A percentile compares a stretch with the other conserved stretches of the same genome.
phyloP scores from a whole-genome alignment of 2,113 vertebrate species.

The Maccullochella peelii region DNA sequence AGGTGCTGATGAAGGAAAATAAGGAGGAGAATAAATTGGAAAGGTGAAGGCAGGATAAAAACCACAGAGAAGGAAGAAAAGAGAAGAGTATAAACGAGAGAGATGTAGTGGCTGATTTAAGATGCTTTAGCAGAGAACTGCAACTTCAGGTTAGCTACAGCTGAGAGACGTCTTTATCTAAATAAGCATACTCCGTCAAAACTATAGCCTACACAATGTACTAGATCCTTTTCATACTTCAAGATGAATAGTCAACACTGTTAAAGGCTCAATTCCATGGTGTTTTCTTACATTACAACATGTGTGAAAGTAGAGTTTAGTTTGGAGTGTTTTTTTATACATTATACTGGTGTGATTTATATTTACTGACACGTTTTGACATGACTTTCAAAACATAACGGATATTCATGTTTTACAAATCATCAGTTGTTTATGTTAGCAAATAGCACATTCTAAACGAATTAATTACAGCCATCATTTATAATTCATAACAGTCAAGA shows the following conservation, averaged over 20 bases:
- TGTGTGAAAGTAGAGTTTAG: not conserved
- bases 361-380: not conserved
- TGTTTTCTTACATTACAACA: not conserved
- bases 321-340: not conserved
- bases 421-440: not conserved
- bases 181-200: conserved; percentile 15
- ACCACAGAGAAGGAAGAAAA: not conserved
- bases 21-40: conserved; percentile 52
- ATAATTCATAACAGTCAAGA: not conserved
- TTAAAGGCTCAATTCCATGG: conserved; percentile 17
- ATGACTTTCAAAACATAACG: not conserved
- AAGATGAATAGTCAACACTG: conserved; percentile 18
- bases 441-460: not conserved
- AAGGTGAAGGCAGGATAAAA: conserved; percentile 44
- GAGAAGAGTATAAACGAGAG: conserved; percentile 11
- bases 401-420: not conserved
- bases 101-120: conserved; percentile 36
- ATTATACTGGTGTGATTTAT: not conserved
- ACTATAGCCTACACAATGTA: conserved; percentile 23
- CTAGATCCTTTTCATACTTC: not conserved
- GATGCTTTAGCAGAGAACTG: conserved; percentile 19
- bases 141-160: conserved; percentile 20
- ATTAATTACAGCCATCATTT: not conserved
- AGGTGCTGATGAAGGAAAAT: conserved; percentile 72
- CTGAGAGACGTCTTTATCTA: conserved; percentile 38